Conservation (phyloP, 2,888 invertebrate species). For the Netelia melanura region DNA sequence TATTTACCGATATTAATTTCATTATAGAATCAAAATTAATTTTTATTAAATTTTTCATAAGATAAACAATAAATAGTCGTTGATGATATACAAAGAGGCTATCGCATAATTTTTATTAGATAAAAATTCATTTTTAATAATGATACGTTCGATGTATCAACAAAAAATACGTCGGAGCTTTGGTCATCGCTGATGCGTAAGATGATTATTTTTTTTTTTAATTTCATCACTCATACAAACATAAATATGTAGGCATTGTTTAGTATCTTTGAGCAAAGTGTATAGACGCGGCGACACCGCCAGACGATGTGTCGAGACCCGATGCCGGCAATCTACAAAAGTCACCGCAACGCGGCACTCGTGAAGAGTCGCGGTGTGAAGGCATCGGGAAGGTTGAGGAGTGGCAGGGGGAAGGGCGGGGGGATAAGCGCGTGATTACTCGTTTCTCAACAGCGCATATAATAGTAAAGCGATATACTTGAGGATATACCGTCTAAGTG, state of each 20-base stretch:
- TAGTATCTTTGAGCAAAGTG: slow-evolving; percentile 4
- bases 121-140: no score
- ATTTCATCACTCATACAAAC: neutral
- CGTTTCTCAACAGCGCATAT: slow-evolving; percentile 60
- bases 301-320: slow-evolving; percentile 8
- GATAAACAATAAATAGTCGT: no score
- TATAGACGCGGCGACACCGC: slow-evolving; percentile 17
- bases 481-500: slow-evolving; percentile 35
- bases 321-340: neutral
- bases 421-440: slow-evolving; percentile 34
- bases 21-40: no score
- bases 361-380: neutral
- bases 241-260: neutral
- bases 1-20: neutral
- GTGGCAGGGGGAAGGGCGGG: slow-evolving; percentile 37
- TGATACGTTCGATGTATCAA: slow-evolving; percentile 10
- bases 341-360: neutral
- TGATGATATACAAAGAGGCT: no score
- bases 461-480: slow-evolving; percentile 65
- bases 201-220: slow-evolving; percentile 21
- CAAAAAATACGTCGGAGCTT: neutral
- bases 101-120: no score
- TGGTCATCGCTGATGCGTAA: slow-evolving; percentile 1
- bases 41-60: no score
- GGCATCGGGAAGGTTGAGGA: neutral